Base-by-base conservation (phyloP, 2,113 vertebrate species). In the Heterochromis multidens region DNA sequence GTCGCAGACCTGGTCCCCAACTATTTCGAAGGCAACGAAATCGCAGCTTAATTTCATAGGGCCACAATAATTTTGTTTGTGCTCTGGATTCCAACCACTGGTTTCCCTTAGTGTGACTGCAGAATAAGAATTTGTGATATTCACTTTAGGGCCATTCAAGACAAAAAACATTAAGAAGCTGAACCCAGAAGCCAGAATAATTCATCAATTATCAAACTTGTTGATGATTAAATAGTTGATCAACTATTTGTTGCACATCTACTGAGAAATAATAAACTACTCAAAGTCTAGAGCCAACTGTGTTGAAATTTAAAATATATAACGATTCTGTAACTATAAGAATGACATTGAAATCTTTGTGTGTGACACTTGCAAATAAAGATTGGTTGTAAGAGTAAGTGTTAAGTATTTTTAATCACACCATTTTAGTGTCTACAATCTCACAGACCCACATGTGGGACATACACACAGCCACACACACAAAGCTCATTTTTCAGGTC, bases 401-500 rank as follows among this genome's bases (percentile, higher is more conserved):
- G 65, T 70, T 46, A 19, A 70, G 14, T 46, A 31, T 29, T 72
- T 54, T 52, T 72, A 29, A 2, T 16, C 19, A 72, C 46, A 72
- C 25, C 40, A 29, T 7, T 49, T 29, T 16, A 72, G 6, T 49
- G 67, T 72, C 23, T 25, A 4, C 65, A 49, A 40, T 61, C 43
- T 46, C 12, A n/a, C 21, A 58, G 29, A 33, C 21, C 37, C 43
- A 35, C 56, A 74, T 57, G 12, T 35, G 3, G 21, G 12, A 46
- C 4, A 46, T 21, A 12, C n/a, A 52, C 11, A 31, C 7, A 37
- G 21, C 17, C 16, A 33, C 85, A 82, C 27, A 60, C 57, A 63
- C 3, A 83, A 3, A 33, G 60, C 57, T 56, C 19, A 79, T 16
- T 63, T 60, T 70, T 2, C 83, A 88, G 35, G 92, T 86, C 78